A percentile compares a stretch with the other conserved stretches of the same genome.
Evolutionary conservation across 2,888 invertebrate genomes (phyloP).

Genomic region (Ormyrus pomaceus): DNA sequence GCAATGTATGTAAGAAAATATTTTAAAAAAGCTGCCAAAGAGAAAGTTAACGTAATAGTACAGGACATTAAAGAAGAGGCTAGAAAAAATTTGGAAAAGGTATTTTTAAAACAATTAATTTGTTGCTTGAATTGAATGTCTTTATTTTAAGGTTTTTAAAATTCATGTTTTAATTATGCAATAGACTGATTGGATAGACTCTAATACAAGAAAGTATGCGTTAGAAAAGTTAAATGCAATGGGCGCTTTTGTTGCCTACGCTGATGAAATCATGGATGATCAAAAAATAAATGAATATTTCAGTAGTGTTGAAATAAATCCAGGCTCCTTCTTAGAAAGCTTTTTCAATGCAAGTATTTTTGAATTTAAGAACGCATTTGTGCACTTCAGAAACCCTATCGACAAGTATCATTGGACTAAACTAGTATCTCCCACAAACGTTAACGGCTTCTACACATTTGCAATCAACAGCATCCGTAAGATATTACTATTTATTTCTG

Average conservation of each 20-base stretch:
- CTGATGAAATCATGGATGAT: conserved; percentile 79
- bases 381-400: conserved; percentile 86
- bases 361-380: conserved; percentile 88
- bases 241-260: conserved; percentile 78
- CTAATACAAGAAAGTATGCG: conserved; percentile 64
- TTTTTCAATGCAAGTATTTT: conserved; percentile 79
- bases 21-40: conserved; percentile 88
- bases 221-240: conserved; percentile 69
- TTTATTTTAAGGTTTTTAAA: no score
- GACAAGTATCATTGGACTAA: conserved; percentile 77
- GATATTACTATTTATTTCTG: conserved; percentile 69
- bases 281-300: conserved; percentile 39
- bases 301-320: conserved; percentile 15
- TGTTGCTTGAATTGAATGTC: no score
- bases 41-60: conserved; percentile 89
- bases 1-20: conserved; percentile 89
- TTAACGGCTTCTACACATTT: conserved; percentile 91
- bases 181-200: conserved; percentile 37
- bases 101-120: not conserved
- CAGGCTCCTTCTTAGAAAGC: conserved; percentile 10
- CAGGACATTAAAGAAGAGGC: conserved; percentile 87
- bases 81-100: conserved; percentile 83
- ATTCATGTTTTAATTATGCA: no score
- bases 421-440: conserved; percentile 81
- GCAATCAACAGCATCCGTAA: conserved; percentile 92